Conservation (phyloP, 2,113 vertebrate species). For the Chitala chitala region DNA sequence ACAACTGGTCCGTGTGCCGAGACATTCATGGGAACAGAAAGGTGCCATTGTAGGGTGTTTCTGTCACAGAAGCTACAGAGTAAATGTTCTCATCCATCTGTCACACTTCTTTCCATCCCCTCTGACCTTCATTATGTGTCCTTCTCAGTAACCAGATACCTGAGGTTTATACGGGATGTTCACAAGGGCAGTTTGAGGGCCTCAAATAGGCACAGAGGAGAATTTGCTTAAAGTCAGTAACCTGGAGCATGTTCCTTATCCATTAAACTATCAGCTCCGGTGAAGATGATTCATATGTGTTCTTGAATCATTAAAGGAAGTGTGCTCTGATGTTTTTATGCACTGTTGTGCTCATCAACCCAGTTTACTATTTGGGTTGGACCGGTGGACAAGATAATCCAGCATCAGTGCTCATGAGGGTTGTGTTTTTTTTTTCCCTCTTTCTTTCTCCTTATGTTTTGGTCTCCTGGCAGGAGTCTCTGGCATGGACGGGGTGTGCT, state of each 20-base stretch:
- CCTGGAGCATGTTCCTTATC: no score
- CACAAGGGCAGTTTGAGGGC: background rate
- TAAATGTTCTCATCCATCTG: no score
- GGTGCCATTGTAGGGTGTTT: no score
- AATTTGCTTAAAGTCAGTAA: background rate
- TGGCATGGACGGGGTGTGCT: constrained; percentile 12
- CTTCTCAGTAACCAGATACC: no score
- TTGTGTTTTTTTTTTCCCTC: constrained; percentile 26
- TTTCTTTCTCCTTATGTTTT: constrained; percentile 7
- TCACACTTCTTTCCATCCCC: no score
- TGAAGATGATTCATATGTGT: background rate
- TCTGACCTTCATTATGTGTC: no score
- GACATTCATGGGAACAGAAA: background rate
- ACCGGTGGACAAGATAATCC: background rate
- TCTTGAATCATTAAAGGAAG: background rate
- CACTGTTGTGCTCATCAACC: background rate
- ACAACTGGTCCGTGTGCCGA: background rate
- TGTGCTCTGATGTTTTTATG: constrained; percentile 1
- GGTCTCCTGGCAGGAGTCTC: background rate
- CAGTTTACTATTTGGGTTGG: constrained; percentile 5
- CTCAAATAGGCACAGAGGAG: background rate
- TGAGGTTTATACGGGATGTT: background rate
- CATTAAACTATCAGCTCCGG: no score
- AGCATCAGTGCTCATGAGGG: constrained; percentile 5
- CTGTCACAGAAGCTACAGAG: no score